phyloP scores from a whole-genome alignment of 2,797 vertebrate species.

The Crenichthys baileyi region DNA sequence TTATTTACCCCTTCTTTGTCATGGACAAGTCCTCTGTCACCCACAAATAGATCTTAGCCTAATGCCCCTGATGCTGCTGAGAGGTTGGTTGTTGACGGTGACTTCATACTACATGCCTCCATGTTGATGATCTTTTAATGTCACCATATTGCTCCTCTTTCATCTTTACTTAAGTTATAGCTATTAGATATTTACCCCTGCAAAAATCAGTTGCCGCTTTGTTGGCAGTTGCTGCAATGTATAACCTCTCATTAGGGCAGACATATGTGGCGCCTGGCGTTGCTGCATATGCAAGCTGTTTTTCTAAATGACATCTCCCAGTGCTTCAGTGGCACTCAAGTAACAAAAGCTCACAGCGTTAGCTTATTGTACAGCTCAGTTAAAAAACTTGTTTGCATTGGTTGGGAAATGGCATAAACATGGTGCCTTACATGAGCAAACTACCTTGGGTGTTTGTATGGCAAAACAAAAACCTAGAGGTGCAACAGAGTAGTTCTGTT shows the following conservation, averaged over 20 bases:
- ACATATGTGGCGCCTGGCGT: conserved; percentile 68
- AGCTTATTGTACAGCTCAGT: conserved; percentile 21
- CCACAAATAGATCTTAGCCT: conserved; percentile 38
- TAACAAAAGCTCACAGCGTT: conserved; percentile 33
- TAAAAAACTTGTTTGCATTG: conserved; percentile 10
- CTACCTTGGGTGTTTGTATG: conserved; percentile 12
- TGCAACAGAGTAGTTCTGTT: neutral
- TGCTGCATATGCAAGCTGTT: conserved; percentile 64
- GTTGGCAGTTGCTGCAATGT: conserved; percentile 74
- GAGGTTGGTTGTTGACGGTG: conserved; percentile 35
- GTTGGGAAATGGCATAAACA: conserved; percentile 20
- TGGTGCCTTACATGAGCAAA: conserved; percentile 10
- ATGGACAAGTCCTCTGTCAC: conserved; percentile 59
- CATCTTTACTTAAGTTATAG: conserved; percentile 63
- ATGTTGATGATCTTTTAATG: conserved; percentile 77
- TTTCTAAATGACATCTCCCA: conserved; percentile 56
- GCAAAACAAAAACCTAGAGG: neutral
- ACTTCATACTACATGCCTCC: conserved; percentile 42
- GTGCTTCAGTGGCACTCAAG: conserved; percentile 42
- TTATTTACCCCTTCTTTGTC: conserved; percentile 14
- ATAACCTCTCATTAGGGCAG: conserved; percentile 72
- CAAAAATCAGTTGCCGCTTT: conserved; percentile 75
- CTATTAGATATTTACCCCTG: conserved; percentile 67
- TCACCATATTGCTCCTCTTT: conserved; percentile 63
- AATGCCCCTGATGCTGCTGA: conserved; percentile 46